A percentile compares a stretch with the other conserved stretches of the same genome.
Evolutionary conservation across 2,797 vertebrate species (phyloP).

Genomic region (Linurgus olivaceus): DNA sequence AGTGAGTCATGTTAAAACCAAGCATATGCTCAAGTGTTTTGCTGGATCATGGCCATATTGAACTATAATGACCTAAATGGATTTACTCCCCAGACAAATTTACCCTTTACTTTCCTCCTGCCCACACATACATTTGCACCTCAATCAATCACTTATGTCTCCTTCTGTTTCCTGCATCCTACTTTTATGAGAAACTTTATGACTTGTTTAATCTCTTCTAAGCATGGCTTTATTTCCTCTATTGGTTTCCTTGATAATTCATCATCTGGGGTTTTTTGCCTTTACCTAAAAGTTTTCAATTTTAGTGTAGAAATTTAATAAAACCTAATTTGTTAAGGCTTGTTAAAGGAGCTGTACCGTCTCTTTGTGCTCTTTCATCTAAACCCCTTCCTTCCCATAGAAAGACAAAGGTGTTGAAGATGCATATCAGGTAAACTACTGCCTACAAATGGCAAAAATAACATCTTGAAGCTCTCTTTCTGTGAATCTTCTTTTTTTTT

Average conservation of each 20-base stretch:
- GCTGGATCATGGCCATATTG: background rate
- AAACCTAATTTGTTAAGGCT: conserved; percentile 19
- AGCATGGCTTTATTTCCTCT: background rate
- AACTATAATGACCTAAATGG: background rate
- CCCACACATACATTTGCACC: background rate
- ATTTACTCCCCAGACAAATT: background rate
- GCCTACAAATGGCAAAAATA: conserved; percentile 50
- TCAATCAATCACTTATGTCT: background rate
- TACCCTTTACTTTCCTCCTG: background rate
- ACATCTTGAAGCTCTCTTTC: conserved; percentile 17
- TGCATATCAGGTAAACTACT: background rate
- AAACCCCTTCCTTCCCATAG: background rate
- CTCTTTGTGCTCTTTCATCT: background rate
- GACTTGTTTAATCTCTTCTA: background rate
- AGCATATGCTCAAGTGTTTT: background rate
- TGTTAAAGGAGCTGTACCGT: background rate
- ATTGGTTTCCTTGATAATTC: background rate
- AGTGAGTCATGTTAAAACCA: background rate
- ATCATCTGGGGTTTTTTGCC: background rate
- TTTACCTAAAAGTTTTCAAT: background rate
- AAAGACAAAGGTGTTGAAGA: background rate
- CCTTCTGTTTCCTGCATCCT: background rate
- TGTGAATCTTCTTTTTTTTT: background rate
- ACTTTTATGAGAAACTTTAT: background rate
- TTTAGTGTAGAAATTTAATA: background rate